A percentile compares a stretch with the other conserved stretches of the same genome.
Conservation (phyloP, 2,113 vertebrate species). For the Stegostoma tigrinum region DNA sequence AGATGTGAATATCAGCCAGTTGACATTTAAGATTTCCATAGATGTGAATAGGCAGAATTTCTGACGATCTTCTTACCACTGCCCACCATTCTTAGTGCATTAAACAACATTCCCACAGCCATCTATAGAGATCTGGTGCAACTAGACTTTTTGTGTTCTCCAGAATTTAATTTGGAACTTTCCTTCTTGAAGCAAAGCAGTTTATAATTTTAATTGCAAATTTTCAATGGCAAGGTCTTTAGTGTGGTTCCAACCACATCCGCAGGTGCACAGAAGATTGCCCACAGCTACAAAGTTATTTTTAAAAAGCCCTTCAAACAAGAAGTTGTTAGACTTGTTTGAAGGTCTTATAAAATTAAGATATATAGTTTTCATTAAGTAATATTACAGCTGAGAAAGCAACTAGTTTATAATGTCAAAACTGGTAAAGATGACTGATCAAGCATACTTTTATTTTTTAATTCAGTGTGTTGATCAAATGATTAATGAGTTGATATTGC, state of each 20-base stretch:
- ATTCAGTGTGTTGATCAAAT: slow-evolving; percentile 4
- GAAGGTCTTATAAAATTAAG: slow-evolving; percentile 22
- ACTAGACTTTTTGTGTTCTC: background rate
- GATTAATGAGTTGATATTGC: background rate
- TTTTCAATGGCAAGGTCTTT: background rate
- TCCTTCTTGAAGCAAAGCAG: background rate
- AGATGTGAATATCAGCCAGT: background rate
- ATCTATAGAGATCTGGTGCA: background rate
- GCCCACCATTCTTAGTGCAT: background rate
- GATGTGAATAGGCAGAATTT: background rate
- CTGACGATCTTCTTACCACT: background rate
- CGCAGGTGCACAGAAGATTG: background rate
- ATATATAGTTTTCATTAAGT: background rate
- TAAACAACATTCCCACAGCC: background rate
- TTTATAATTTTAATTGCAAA: background rate
- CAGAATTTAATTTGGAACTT: background rate
- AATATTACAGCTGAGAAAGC: slow-evolving; percentile 17
- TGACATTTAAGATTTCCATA: background rate
- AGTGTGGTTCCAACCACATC: background rate
- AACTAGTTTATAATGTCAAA: background rate
- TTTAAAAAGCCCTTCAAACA: background rate
- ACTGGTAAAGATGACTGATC: background rate
- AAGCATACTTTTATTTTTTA: background rate
- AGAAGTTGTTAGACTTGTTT: background rate
- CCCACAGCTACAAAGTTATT: background rate